These are phyloP conservation scores for Myopa tessellatipennis DNA, from an alignment of 2,888 invertebrate genomes.

Conservation along the genomic window DNA sequence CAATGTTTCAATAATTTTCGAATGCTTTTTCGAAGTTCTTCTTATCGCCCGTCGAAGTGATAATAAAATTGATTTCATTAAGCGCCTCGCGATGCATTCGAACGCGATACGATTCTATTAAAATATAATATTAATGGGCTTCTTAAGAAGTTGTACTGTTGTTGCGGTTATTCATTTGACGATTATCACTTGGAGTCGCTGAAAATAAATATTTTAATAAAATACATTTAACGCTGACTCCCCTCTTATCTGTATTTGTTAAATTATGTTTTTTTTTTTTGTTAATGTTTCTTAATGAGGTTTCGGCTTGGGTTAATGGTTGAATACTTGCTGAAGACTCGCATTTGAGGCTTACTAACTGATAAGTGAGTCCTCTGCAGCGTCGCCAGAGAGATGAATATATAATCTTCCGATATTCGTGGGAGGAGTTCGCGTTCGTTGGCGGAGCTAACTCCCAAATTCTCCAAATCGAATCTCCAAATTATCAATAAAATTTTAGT, in stretches of 20 bases:
- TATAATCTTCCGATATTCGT: too few relatives aligned
- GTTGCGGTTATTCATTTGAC: neutral
- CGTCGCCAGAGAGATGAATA: neutral
- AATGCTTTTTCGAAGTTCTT: neutral
- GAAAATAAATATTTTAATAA: conserved; percentile 4
- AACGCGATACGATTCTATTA: conserved; percentile 1
- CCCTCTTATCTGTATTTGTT: conserved; percentile 16
- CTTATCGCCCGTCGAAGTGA: conserved; percentile 18
- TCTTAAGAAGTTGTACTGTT: conserved; percentile 5
- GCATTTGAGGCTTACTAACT: neutral
- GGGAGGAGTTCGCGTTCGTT: too few relatives aligned
- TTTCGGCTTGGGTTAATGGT: neutral
- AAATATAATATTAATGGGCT: conserved; percentile 5
- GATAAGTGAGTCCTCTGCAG: conserved; percentile 3
- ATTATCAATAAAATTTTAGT: too few relatives aligned
- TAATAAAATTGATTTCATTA: conserved; percentile 36
- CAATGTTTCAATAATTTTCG: conserved; percentile 27
- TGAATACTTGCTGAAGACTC: neutral
- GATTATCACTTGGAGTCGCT: neutral
- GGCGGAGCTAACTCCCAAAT: too few relatives aligned
- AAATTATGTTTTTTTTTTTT: neutral
- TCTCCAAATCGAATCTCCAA: too few relatives aligned
- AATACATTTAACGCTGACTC: neutral
- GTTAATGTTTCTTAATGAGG: conserved; percentile 25
- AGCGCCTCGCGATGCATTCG: neutral